Evolutionary conservation across 2,888 invertebrate species (phyloP), one percentile per base, ranked within the genome.

Genomic region (Mesorhabditis spiculigera): DNA sequence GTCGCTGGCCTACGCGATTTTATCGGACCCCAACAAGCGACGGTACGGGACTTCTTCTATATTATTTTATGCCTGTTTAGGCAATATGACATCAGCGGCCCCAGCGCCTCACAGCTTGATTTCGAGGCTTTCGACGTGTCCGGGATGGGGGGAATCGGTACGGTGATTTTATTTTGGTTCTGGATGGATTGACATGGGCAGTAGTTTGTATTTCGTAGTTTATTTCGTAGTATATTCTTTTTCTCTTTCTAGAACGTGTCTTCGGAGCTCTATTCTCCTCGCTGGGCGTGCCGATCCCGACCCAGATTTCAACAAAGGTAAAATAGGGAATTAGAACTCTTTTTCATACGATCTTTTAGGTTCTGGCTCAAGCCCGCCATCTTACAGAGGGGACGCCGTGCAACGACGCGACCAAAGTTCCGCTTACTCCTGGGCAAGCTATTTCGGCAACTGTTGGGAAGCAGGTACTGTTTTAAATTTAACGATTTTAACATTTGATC

Each of bases 211-310:
- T n/a, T 63, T 63, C 63, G 41, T n/a, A 63, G 28, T 63, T n/a
- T 28, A 4, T 16, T 28, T 16, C 10, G 16, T 58, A 3, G 58
- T 10, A 43, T 43, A 43, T 63, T 16, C 2, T 63, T 63, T 63
- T n/a, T 10, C 13, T 42, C 10, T 28, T 45, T 81, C 66, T 65
- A 81, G 82, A 81, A 5, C 81, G 86, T 0, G 83, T 86, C 6
- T 86, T 86, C 68, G 86, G 86, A 43, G 86, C 86, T 2, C 78
- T 86, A 62, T 86, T 86, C 75, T 78, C 80, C 5, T 86, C 84
- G 66, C 78, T 86, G 13, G 86, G 86, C 43, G 85, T 86, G 4
- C 86, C 86, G 4, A 86, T 86, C 68, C 86, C 86, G 4, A 86
- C 86, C 5, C 83, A 84, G 72, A 86, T 86, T 65, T 75, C 81